A percentile compares a stretch with the other conserved stretches of the same genome.
Conservation (phyloP, 1,140 invertebrate genomes). For the Sinonovacula constricta region DNA sequence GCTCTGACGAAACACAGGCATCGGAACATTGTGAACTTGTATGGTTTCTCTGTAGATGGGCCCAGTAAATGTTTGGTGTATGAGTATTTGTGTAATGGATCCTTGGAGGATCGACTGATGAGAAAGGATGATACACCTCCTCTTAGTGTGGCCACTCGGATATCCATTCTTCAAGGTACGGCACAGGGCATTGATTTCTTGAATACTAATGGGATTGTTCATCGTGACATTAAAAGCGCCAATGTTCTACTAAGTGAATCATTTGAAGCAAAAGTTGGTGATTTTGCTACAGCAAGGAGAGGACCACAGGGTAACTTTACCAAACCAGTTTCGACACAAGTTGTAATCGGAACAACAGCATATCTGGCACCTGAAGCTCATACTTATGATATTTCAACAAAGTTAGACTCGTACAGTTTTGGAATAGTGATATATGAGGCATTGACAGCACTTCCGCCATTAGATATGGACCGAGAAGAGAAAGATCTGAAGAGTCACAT, state of each 20-base stretch:
- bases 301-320: constrained; percentile 77
- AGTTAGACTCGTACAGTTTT: constrained; percentile 88
- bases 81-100: constrained; percentile 85
- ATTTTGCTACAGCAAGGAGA: constrained; percentile 85
- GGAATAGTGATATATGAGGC: constrained; percentile 82
- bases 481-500: constrained; percentile 62
- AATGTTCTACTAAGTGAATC: constrained; percentile 85
- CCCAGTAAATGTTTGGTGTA: constrained; percentile 84
- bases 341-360: constrained; percentile 84
- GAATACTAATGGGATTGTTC: constrained; percentile 83
- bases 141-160: constrained; percentile 79
- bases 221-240: constrained; percentile 88
- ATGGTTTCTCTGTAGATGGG: constrained; percentile 84
- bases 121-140: constrained; percentile 72
- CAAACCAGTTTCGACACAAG: constrained; percentile 78
- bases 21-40: constrained; percentile 84
- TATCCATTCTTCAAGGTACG: constrained; percentile 83
- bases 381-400: constrained; percentile 84
- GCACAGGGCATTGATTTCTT: constrained; percentile 83
- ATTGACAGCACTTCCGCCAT: constrained; percentile 64
- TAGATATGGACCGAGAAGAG: constrained; percentile 61
- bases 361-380: constrained; percentile 88
- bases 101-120: constrained; percentile 83
- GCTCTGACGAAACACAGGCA: constrained; percentile 80
- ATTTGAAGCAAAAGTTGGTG: constrained; percentile 84